Evolutionary conservation across 37 sponge, comb jelly and placozoan species (phyloP).

Genomic region (Geodia barretti): DNA sequence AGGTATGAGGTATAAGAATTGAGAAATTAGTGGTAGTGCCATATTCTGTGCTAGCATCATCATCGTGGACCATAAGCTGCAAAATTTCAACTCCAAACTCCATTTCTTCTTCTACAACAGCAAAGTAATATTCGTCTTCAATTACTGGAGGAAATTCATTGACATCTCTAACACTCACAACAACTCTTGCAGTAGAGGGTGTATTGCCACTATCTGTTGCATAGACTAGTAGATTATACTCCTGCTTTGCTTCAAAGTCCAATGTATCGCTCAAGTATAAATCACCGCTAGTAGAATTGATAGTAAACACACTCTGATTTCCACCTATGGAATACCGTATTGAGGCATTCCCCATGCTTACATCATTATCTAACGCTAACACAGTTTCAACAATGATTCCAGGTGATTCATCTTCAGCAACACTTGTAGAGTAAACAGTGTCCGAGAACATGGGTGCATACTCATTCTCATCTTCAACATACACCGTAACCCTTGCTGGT

Average conservation of each 20-base stretch:
- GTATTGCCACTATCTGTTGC: conserved; percentile 45
- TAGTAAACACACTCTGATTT: conserved; percentile 25
- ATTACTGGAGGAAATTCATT: conserved; percentile 56
- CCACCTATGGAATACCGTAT: conserved; percentile 6
- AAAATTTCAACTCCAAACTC: neutral
- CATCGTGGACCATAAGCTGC: conserved; percentile 1
- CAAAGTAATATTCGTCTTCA: conserved; percentile 20
- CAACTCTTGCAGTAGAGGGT: conserved; percentile 9
- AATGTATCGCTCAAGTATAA: conserved; percentile 8
- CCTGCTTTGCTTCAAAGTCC: conserved; percentile 30
- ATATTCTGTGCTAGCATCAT: conserved; percentile 16
- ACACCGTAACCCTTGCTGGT: conserved; percentile 43
- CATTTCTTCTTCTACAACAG: conserved; percentile 32
- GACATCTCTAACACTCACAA: conserved; percentile 41
- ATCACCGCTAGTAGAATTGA: conserved; percentile 25
- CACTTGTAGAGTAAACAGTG: neutral
- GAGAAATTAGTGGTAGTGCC: neutral
- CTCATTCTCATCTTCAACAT: conserved; percentile 65
- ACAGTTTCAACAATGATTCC: conserved; percentile 6
- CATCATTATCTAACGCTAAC: conserved; percentile 26
- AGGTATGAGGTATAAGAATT: conserved; percentile 1
- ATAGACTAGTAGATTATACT: conserved; percentile 18
- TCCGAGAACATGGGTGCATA: conserved; percentile 39
- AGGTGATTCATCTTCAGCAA: conserved; percentile 10
- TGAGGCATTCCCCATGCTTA: neutral